Evolutionary conservation across 1,140 invertebrate genomes (phyloP).

Genomic region (Manduca sexta): DNA sequence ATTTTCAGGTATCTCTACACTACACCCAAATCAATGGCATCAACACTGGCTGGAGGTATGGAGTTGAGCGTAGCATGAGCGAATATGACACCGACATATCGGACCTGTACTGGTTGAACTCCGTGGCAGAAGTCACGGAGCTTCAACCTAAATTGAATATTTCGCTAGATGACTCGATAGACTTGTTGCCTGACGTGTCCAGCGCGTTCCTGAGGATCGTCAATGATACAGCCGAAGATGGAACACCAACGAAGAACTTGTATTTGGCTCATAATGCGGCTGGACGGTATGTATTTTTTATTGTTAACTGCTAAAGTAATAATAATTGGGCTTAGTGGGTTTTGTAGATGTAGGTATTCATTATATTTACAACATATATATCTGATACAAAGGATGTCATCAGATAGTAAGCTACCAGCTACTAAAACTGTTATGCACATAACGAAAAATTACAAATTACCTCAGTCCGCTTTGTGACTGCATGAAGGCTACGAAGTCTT

Average conservation of each 20-base stretch:
- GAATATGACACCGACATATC: constrained; percentile 76
- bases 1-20: constrained; percentile 77
- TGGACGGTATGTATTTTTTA: constrained; percentile 49
- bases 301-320: too few species aligned
- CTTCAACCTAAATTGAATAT: constrained; percentile 63
- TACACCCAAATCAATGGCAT: constrained; percentile 82
- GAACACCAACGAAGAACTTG: constrained; percentile 46
- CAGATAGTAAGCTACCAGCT: too few species aligned
- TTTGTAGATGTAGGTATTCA: too few species aligned
- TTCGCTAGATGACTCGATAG: constrained; percentile 36
- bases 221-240: constrained; percentile 48
- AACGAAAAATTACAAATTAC: too few species aligned
- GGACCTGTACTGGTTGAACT: constrained; percentile 83
- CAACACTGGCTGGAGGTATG: constrained; percentile 79
- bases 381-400: too few species aligned
- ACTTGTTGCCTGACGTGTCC: constrained; percentile 49
- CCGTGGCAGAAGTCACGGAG: constrained; percentile 86
- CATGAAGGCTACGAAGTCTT: too few species aligned
- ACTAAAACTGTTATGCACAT: too few species aligned
- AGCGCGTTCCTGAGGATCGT: constrained; percentile 57
- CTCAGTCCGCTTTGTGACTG: too few species aligned
- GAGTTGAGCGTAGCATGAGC: constrained; percentile 76
- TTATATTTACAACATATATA: too few species aligned
- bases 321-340: too few species aligned
- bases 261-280: constrained; percentile 73